Evolutionary conservation across 1,140 invertebrate species (phyloP), one percentile per base, ranked within the genome.

Genomic region (Gonatopus flavifemur): DNA sequence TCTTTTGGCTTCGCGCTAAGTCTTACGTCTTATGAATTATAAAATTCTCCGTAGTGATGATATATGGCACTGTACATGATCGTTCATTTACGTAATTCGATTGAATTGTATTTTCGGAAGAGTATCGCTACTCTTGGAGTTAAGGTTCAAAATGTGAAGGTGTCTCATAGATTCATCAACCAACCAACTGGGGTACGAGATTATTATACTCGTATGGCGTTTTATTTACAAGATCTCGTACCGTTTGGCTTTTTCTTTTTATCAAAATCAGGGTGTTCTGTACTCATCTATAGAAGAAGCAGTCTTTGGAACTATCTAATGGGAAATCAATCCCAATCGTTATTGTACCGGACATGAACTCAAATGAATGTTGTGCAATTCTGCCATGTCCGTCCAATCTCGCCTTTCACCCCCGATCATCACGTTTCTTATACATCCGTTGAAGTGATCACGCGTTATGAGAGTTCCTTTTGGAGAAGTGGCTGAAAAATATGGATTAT

Each of bases 341-440:
- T 59, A 78, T 65, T 77, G 75, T 46, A 84, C 74, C 12, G 90
- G 90, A 76, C 93, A 96, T 16, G 92, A 92, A 78, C 89, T 90
- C 8, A 94, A 79, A 30, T 91, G 82, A 48, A 95, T 87, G 74
- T 93, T 90, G 52, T 91, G 86, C 37, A 93, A 74, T 36, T 85
- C 79, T 42, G 87, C 83, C 90, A 93, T 92, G 52, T 87, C 85
- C 12, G 86, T 87, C 92, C 93, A 96, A 70, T 93, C 89, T 40
- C 82, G 80, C 48, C 80, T 79, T 56, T 82, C 81, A 36, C 72
- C 78, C 49, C 85, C 82, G 43, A 95, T 87, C 43, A 83, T 83
- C 7, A 96, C 82, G 64, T 94, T 93, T 32, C 89, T 81, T 61
- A 97, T 90, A 80, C 94, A 97, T 7, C 94, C 94, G 67, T 89